Evolutionary conservation across 92 coral and sea anemone species (phyloP), one percentile per base, ranked within the genome.

Genomic region (Heliopora coerulea): DNA sequence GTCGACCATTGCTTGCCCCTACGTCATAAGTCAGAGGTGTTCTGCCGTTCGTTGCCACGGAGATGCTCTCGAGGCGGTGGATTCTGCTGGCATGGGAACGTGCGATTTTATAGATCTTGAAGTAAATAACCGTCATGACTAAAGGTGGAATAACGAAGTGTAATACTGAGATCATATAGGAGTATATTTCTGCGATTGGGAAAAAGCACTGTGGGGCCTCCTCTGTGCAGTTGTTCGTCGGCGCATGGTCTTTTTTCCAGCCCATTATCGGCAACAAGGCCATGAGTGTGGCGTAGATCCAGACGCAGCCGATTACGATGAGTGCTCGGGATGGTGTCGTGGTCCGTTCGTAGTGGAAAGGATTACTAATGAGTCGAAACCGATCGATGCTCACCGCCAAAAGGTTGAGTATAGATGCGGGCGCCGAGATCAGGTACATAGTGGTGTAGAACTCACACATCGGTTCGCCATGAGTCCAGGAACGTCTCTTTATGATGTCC

Each of bases 371-470:
- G n/a, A 96, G 93, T 12, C 91, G 91, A 34, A 86, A 89, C 3
- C 98, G 92, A 56, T 93, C 98, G 48, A 93, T 87, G 42, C 96
- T 93, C 25, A 93, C 98, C 1, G 96, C 98, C n/a, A 89, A 87
- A 20, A 93, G 91, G 28, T 90, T 93, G 74, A 86, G 79, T 19
- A 88, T 87, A 25, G 98, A 93, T 15, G 98, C 90, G 17, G 88
- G 78, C 24, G 95, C 96, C 24, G 91, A 85, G 29, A 93, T 72
- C 34, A 93, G 88, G 33, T 93, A 96, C 64, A 73, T 64, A 50
- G 87, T 82, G n/a, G 80, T 78, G 87, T 89, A 93, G 79, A 93
- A 83, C 59, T 56, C 19, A 21, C 74, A 62, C 8, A 90, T 60
- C 17, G 57, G 29, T 10, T 39, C 61, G 3, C 75, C 68, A 50